Conservation (phyloP, 2,113 vertebrate species). For the Astur gentilis region DNA sequence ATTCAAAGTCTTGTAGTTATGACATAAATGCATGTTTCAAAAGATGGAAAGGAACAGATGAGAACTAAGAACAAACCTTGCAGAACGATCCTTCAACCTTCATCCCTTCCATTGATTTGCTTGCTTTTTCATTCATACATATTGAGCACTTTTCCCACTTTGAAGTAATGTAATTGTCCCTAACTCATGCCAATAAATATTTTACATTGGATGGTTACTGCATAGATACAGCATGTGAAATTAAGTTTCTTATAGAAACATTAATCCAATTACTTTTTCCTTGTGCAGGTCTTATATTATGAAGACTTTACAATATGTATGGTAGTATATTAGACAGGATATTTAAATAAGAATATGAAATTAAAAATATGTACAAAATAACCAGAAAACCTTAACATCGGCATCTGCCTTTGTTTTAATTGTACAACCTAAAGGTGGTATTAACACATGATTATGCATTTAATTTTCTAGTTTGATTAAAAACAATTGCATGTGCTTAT, state of each 20-base stretch:
- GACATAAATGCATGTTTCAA: neutral
- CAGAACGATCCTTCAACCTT: neutral
- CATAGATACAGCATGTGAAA: neutral
- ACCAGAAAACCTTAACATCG: neutral
- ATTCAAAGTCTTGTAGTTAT: neutral
- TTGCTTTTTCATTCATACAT: neutral
- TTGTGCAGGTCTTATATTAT: neutral
- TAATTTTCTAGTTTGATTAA: slow-evolving; percentile 21
- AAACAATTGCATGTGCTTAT: neutral
- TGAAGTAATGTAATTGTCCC: neutral
- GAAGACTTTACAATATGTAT: neutral
- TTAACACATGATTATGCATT: neutral
- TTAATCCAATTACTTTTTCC: neutral
- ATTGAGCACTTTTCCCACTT: neutral
- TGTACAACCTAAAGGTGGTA: neutral
- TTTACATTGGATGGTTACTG: neutral
- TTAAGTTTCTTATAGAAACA: neutral
- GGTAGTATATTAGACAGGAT: neutral
- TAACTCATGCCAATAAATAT: neutral
- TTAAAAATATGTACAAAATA: neutral
- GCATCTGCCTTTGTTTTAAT: neutral
- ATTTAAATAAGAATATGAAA: neutral
- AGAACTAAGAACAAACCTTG: neutral
- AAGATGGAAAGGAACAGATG: neutral
- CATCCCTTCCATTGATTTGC: neutral